Evolutionary conservation across 1,140 invertebrate species (phyloP).

Genomic region (Brachionus rotundiformis): DNA sequence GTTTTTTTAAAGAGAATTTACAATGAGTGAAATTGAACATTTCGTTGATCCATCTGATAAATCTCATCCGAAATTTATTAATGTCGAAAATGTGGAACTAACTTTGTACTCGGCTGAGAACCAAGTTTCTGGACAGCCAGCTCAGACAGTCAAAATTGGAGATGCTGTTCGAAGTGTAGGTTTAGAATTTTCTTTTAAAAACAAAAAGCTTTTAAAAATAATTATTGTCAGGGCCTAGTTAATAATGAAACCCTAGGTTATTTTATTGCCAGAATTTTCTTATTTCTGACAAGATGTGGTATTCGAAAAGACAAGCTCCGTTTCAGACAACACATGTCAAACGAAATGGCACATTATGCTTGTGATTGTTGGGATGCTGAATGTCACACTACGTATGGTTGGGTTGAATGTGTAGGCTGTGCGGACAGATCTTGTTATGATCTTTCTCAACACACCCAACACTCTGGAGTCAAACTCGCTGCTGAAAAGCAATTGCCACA

Average conservation of each 20-base stretch:
- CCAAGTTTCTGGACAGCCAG: conserved; percentile 76
- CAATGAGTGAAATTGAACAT: conserved; percentile 99
- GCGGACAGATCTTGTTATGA: conserved; percentile 98
- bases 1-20: conserved; percentile 76
- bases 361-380: conserved; percentile 99
- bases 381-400: conserved; percentile 90
- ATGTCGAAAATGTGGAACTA: conserved; percentile 73
- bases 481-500: conserved; percentile 84
- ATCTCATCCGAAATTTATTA: conserved; percentile 82
- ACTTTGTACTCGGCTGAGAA: conserved; percentile 88
- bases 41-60: conserved; percentile 92
- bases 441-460: conserved; percentile 86
- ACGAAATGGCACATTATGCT: conserved; percentile 99
- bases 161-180: conserved; percentile 65
- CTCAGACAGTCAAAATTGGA: conserved; percentile 59
- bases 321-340: conserved; percentile 96
- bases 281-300: conserved; percentile 83
- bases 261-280: conserved; percentile 91
- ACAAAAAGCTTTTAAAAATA: too few species aligned
- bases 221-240: conserved; percentile 68
- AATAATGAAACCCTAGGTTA: conserved; percentile 96
- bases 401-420: conserved; percentile 99
- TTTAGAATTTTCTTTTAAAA: too few species aligned
- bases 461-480: conserved; percentile 82
- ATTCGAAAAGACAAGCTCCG: conserved; percentile 81